Percentiles rank a stretch among this genome's conserved stretches.
Evolutionary conservation across 1,140 invertebrate species (phyloP).

Genomic region (Philopotamus ludificatus): DNA sequence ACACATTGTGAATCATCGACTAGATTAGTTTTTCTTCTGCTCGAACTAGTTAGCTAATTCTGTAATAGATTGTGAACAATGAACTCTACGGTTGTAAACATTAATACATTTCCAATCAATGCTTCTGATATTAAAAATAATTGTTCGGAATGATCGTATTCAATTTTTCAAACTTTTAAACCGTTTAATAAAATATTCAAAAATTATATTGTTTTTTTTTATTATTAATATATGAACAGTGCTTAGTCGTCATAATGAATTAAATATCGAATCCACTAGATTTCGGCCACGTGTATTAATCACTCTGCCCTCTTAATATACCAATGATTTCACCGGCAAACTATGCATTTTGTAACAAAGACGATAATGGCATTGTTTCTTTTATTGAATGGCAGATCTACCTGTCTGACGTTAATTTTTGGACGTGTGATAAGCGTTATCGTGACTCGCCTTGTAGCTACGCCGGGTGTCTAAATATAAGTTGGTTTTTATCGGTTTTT

Average conservation of each 20-base stretch:
- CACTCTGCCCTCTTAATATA: no score
- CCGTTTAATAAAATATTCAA: no score
- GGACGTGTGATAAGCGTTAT: neutral
- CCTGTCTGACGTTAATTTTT: neutral
- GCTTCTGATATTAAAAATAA: no score
- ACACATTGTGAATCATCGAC: constrained; percentile 10
- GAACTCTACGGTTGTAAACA: neutral
- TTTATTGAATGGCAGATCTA: neutral
- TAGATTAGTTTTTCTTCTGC: constrained; percentile 6
- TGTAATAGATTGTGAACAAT: neutral
- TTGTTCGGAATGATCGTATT: no score
- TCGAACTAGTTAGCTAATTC: neutral
- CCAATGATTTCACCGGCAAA: neutral
- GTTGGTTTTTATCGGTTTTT: no score
- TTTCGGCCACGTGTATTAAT: no score
- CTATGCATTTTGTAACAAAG: neutral
- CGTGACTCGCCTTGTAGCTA: neutral
- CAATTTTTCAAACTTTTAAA: no score
- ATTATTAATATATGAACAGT: no score
- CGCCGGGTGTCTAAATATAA: neutral
- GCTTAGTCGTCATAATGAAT: no score
- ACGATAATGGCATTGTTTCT: neutral
- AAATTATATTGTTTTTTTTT: no score
- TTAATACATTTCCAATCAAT: no score
- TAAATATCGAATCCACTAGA: no score